These are phyloP conservation scores for Tetragonisca angustula DNA, from an alignment of 2,888 invertebrate genomes.

Conservation along the genomic window DNA sequence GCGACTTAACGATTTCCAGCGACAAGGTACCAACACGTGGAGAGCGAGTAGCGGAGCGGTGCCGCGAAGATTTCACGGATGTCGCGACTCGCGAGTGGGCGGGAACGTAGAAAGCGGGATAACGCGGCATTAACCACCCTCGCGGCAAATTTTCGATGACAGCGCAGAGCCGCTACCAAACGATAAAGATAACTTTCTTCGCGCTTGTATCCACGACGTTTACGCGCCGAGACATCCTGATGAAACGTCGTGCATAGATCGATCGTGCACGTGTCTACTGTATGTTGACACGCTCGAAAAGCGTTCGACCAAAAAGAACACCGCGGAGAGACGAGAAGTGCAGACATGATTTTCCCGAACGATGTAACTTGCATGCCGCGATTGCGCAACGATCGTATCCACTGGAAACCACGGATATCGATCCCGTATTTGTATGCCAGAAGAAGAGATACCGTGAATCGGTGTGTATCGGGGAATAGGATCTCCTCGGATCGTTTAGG, in stretches of 20 bases:
- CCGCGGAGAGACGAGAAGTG: not conserved
- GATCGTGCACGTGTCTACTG: not conserved
- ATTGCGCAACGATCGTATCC: slow-evolving; percentile 12
- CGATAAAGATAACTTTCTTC: slow-evolving; percentile 50
- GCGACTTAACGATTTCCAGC: slow-evolving; percentile 65
- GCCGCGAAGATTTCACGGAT: slow-evolving; percentile 62
- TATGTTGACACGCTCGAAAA: not conserved
- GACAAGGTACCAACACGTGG: slow-evolving; percentile 37
- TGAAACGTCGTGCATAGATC: not conserved
- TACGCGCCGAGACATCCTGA: not conserved
- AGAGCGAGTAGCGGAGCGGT: slow-evolving; percentile 6
- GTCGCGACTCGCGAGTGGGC: slow-evolving; percentile 59
- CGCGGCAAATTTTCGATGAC: slow-evolving; percentile 30
- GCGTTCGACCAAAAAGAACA: not conserved
- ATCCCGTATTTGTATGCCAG: not conserved
- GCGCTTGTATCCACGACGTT: slow-evolving; percentile 43
- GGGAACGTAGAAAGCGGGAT: slow-evolving; percentile 62
- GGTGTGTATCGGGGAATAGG: not conserved
- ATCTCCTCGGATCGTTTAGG: slow-evolving; percentile 11
- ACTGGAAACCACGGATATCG: slow-evolving; percentile 1
- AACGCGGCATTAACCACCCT: slow-evolving; percentile 45
- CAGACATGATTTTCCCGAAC: slow-evolving; percentile 8
- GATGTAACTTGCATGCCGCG: slow-evolving; percentile 2
- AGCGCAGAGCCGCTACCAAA: slow-evolving; percentile 9
- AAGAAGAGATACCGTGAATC: not conserved